Evolutionary conservation across 1,140 invertebrate species (phyloP).

Genomic region (Drosophila truncata): DNA sequence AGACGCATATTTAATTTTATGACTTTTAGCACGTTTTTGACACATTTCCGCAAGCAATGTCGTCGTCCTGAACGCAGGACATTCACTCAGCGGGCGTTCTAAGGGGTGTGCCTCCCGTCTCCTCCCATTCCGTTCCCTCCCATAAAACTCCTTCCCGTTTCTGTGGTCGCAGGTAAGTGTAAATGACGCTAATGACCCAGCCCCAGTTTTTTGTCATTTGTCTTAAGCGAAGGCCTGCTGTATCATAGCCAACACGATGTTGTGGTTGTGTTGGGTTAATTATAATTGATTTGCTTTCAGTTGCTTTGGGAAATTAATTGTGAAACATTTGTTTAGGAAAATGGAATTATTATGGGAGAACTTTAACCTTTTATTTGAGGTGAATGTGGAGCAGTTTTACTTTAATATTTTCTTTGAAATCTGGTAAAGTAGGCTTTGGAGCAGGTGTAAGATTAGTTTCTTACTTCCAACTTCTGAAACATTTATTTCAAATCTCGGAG

Average conservation of each 20-base stretch:
- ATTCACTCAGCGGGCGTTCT: slow-evolving; percentile 14
- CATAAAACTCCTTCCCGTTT: slow-evolving; percentile 12
- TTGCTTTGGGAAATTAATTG: slow-evolving; percentile 62
- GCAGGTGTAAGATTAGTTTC: no score
- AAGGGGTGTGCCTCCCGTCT: slow-evolving; percentile 16
- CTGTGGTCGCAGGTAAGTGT: slow-evolving; percentile 64
- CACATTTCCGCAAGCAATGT: slow-evolving; percentile 77
- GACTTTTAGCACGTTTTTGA: slow-evolving; percentile 84
- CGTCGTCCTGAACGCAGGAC: slow-evolving; percentile 43
- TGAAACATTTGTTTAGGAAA: slow-evolving; percentile 45
- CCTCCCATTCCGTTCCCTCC: slow-evolving; percentile 3
- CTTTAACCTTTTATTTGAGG: background rate
- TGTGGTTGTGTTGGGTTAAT: slow-evolving; percentile 25
- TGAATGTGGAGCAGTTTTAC: background rate
- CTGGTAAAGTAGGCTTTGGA: background rate
- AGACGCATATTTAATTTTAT: slow-evolving; percentile 84
- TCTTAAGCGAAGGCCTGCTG: slow-evolving; percentile 37
- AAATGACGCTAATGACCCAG: slow-evolving; percentile 82
- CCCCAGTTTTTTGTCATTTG: slow-evolving; percentile 80
- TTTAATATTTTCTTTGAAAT: background rate
- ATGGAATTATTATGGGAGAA: slow-evolving; percentile 4
- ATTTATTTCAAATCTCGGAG: background rate
- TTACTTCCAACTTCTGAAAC: no score
- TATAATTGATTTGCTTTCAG: slow-evolving; percentile 52
- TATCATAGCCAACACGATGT: background rate